A percentile compares a stretch with the other conserved stretches of the same genome.
Conservation (phyloP, 2,797 vertebrate species). For the Scyliorhinus canicula region DNA sequence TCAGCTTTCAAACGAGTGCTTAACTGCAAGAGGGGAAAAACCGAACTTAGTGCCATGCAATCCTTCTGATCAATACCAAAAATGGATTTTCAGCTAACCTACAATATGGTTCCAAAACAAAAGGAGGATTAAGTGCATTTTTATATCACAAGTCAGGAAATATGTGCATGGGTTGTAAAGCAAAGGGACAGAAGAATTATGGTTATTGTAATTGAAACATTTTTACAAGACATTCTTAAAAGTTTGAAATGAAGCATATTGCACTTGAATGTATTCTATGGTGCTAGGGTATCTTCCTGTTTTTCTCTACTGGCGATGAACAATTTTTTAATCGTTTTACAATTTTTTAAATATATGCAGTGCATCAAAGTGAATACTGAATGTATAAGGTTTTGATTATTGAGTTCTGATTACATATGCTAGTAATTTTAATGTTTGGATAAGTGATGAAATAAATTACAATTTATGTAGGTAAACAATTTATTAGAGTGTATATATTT, state of each 20-base stretch:
- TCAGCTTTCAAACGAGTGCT: constrained; percentile 71
- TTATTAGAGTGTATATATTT: constrained; percentile 8
- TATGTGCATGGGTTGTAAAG: constrained; percentile 49
- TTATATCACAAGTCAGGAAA: constrained; percentile 54
- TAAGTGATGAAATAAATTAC: not conserved
- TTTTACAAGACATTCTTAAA: constrained; percentile 18
- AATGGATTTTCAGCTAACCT: constrained; percentile 77
- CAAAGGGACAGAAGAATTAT: constrained; percentile 52
- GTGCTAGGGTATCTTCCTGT: constrained; percentile 9
- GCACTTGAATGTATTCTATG: constrained; percentile 8
- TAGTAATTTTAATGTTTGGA: not conserved
- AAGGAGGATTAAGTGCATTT: constrained; percentile 44
- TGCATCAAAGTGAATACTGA: not conserved
- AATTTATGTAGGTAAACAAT: not conserved
- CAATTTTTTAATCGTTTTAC: not conserved
- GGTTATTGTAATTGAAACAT: constrained; percentile 51
- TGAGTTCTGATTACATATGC: not conserved
- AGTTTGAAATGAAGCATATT: constrained; percentile 1
- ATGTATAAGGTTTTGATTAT: not conserved
- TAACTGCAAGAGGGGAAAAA: constrained; percentile 73
- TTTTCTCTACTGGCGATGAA: not conserved
- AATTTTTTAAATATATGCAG: not conserved
- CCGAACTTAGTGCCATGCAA: constrained; percentile 73
- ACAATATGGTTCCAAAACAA: constrained; percentile 49
- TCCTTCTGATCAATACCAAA: constrained; percentile 79